Conservation (phyloP, 2,888 invertebrate genomes). For the Orthosia gothica region DNA sequence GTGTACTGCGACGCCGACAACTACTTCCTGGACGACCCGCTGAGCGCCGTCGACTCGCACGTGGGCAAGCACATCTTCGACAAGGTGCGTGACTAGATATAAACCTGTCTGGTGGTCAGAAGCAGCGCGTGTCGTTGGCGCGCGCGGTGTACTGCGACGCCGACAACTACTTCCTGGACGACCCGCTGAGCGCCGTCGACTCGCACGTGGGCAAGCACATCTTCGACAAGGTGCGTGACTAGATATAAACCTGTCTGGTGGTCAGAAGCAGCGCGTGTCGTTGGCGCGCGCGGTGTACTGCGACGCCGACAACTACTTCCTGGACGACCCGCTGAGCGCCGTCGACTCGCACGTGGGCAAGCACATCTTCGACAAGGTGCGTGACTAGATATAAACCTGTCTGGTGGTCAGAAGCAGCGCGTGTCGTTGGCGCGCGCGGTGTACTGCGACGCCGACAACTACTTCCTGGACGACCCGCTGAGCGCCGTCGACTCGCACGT, state of each 20-base stretch:
- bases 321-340: slow-evolving; percentile 54
- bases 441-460: slow-evolving; percentile 52
- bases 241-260: slow-evolving; percentile 47
- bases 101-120: slow-evolving; percentile 97
- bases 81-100: slow-evolving; percentile 92
- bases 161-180: slow-evolving; percentile 98
- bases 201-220: slow-evolving; percentile 99
- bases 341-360: slow-evolving; percentile 51
- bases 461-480: slow-evolving; percentile 53
- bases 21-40: slow-evolving; percentile 49
- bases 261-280: slow-evolving; percentile 47
- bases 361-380: slow-evolving; percentile 48
- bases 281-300: slow-evolving; percentile 48
- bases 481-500: slow-evolving; percentile 53
- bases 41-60: slow-evolving; percentile 48
- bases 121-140: slow-evolving; percentile 97
- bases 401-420: slow-evolving; percentile 45
- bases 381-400: slow-evolving; percentile 47
- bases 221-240: slow-evolving; percentile 95
- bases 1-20: slow-evolving; percentile 50
- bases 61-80: slow-evolving; percentile 92
- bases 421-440: slow-evolving; percentile 45
- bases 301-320: slow-evolving; percentile 52
- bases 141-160: slow-evolving; percentile 97
- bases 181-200: slow-evolving; percentile 99